phyloP scores from a whole-genome alignment of 2,113 vertebrate genomes.

The Echinops telfairi region DNA sequence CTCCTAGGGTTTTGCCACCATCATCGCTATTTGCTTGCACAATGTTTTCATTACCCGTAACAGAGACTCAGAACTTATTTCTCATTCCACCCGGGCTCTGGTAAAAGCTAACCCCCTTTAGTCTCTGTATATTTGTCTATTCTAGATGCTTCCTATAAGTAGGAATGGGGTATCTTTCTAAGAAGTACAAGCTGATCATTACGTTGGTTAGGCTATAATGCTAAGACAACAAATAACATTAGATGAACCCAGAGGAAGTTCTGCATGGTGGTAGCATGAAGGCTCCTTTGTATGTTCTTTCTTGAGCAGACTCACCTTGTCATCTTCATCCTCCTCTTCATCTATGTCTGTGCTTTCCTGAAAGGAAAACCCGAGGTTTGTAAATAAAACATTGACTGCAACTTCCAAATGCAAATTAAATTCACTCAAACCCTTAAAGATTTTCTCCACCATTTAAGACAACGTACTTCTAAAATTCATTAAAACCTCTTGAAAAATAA shows the following conservation, averaged over 20 bases:
- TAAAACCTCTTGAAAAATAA: not conserved
- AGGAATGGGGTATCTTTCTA: not conserved
- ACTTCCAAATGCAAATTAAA: not conserved
- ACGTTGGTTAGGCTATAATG: no score
- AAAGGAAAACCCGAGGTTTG: slow-evolving; percentile 75
- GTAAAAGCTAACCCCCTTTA: not conserved
- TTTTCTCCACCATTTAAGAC: not conserved
- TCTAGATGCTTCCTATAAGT: not conserved
- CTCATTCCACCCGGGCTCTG: not conserved
- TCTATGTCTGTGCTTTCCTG: slow-evolving; percentile 93
- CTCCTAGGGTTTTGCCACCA: not conserved
- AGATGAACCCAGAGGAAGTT: not conserved
- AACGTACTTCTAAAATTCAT: not conserved
- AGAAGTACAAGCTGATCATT: not conserved
- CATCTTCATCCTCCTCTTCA: slow-evolving; percentile 96
- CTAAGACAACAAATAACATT: not conserved
- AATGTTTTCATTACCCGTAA: not conserved
- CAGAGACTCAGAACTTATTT: not conserved
- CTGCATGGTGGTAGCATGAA: not conserved
- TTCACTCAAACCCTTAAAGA: not conserved
- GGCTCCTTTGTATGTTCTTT: rapidly evolving
- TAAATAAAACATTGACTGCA: not conserved
- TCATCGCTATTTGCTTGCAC: not conserved
- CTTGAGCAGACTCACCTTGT: slow-evolving; percentile 91
- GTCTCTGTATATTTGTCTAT: not conserved